Evolutionary conservation across 2,888 invertebrate genomes (phyloP).

Genomic region (Creontiades dilutus): DNA sequence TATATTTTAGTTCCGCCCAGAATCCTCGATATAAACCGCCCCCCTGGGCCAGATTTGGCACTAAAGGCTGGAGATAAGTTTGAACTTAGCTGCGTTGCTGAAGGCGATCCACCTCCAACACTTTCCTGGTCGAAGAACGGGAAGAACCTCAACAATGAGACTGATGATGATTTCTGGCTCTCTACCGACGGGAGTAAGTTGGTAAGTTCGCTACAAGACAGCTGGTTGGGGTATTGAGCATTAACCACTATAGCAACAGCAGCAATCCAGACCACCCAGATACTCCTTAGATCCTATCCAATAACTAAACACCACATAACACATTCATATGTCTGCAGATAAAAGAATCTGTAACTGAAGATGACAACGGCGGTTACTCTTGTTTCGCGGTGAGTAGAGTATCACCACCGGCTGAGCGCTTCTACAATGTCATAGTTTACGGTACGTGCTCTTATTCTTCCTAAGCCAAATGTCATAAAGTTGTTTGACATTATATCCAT

Average conservation of each 20-base stretch:
- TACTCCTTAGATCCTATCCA: too few relatives aligned
- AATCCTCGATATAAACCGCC: not conserved
- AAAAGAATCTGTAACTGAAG: slow-evolving; percentile 78
- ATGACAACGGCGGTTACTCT: slow-evolving; percentile 81
- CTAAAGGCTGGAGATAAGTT: slow-evolving; percentile 76
- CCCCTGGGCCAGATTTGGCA: not conserved
- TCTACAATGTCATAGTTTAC: slow-evolving; percentile 16
- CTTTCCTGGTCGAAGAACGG: slow-evolving; percentile 79
- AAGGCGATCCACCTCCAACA: slow-evolving; percentile 80
- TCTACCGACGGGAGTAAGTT: slow-evolving; percentile 9
- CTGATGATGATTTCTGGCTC: not conserved
- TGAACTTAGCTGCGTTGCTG: slow-evolving; percentile 80
- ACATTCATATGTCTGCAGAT: not conserved
- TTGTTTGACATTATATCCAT: too few relatives aligned
- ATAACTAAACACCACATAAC: too few relatives aligned
- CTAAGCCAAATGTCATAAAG: not conserved
- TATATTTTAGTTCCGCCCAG: slow-evolving; percentile 22
- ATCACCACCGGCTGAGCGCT: slow-evolving; percentile 74
- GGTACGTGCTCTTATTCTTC: not conserved
- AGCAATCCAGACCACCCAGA: too few relatives aligned
- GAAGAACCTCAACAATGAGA: slow-evolving; percentile 3
- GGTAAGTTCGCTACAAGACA: not conserved
- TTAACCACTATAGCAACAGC: too few relatives aligned
- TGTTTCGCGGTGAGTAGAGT: slow-evolving; percentile 83
- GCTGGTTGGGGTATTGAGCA: not conserved